A percentile compares a stretch with the other conserved stretches of the same genome.
Conservation (phyloP, 2,888 invertebrate species). For the Caradrina clavipalpis region DNA sequence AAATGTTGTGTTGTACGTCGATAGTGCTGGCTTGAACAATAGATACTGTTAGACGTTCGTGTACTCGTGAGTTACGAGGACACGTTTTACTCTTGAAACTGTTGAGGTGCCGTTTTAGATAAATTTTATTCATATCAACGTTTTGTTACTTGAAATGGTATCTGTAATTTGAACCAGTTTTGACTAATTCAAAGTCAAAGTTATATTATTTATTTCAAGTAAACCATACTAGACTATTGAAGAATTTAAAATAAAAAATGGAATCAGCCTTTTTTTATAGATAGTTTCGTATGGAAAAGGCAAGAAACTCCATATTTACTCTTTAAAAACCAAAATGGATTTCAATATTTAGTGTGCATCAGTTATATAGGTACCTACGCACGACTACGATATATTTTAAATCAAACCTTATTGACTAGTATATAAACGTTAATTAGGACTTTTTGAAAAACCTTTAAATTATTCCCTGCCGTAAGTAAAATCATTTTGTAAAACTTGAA, state of each 20-base stretch:
- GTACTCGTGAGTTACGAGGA: slow-evolving; percentile 29
- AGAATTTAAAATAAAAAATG: no score
- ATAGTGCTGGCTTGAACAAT: slow-evolving; percentile 52
- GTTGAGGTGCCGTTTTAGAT: neutral
- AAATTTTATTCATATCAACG: neutral
- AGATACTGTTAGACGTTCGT: slow-evolving; percentile 44
- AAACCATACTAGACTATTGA: no score
- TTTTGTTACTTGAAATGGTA: no score
- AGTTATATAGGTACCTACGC: no score
- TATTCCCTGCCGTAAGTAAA: neutral
- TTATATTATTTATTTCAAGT: no score
- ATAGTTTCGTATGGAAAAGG: no score
- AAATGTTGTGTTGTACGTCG: slow-evolving; percentile 52
- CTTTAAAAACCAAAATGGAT: no score
- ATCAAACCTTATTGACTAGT: neutral
- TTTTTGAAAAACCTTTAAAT: neutral
- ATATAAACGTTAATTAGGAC: neutral
- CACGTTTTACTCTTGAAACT: slow-evolving; percentile 16
- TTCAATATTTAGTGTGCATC: no score
- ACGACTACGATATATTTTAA: no score
- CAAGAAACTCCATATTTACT: no score
- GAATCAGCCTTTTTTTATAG: no score
- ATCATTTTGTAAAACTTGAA: slow-evolving; percentile 9
- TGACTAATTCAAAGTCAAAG: neutral
- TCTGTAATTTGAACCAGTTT: neutral